A percentile compares a stretch with the other conserved stretches of the same genome.
These are phyloP conservation scores for Apis laboriosa DNA, from an alignment of 1,140 invertebrate species.

Conservation along the genomic window DNA sequence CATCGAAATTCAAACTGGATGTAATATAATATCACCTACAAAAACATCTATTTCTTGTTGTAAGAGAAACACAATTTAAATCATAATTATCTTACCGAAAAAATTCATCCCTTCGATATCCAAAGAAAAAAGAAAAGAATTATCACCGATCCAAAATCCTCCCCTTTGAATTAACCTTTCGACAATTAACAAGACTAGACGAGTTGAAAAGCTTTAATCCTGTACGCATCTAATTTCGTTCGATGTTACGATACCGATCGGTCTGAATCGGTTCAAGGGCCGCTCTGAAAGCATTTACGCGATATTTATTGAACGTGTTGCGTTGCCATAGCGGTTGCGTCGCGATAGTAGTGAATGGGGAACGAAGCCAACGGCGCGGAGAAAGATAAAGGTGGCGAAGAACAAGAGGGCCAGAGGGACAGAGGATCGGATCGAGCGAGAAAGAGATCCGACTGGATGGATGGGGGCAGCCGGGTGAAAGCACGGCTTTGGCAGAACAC, in stretches of 20 bases:
- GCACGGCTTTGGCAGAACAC: slow-evolving; percentile 65
- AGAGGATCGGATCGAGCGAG: background rate
- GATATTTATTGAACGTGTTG: slow-evolving; percentile 68
- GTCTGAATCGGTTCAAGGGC: slow-evolving; percentile 55
- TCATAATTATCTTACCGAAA: too few species aligned
- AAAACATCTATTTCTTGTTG: too few species aligned
- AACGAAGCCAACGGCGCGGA: slow-evolving; percentile 69
- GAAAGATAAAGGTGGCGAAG: slow-evolving; percentile 66
- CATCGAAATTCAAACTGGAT: too few species aligned
- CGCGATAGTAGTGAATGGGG: slow-evolving; percentile 68
- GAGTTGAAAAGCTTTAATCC: slow-evolving; percentile 24
- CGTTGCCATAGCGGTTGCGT: slow-evolving; percentile 47
- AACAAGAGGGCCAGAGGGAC: slow-evolving; percentile 35
- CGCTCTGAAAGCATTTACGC: slow-evolving; percentile 65
- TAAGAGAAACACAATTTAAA: too few species aligned
- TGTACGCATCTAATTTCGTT: slow-evolving; percentile 53
- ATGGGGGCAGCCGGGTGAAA: slow-evolving; percentile 67
- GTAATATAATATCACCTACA: too few species aligned
- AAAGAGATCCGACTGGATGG: background rate
- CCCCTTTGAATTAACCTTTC: slow-evolving; percentile 10
- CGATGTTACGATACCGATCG: slow-evolving; percentile 43
- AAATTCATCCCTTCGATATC: too few species aligned
- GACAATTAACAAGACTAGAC: slow-evolving; percentile 2
- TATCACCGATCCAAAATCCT: background rate
- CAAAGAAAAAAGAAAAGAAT: too few species aligned